phyloP scores from a whole-genome alignment of 2,797 vertebrate genomes.

The Centropyge bicolor region DNA sequence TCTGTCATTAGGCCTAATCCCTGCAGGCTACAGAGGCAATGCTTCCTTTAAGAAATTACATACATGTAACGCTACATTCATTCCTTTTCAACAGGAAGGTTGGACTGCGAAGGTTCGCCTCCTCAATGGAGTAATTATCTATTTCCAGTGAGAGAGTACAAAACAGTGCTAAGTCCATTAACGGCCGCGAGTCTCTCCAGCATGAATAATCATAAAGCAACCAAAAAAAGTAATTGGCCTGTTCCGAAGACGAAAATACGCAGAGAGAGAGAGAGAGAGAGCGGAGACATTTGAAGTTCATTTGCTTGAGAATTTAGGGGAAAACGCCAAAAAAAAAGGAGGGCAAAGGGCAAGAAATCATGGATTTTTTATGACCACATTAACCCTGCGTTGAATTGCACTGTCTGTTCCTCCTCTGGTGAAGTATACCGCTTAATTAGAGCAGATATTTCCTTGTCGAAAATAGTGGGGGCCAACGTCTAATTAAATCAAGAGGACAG shows the following conservation, averaged over 20 bases:
- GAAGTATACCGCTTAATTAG: slow-evolving; percentile 81
- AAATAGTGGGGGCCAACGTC: slow-evolving; percentile 72
- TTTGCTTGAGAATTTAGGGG: slow-evolving; percentile 42
- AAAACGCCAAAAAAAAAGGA: slow-evolving; percentile 55
- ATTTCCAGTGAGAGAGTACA: slow-evolving; percentile 71
- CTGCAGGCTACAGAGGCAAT: slow-evolving; percentile 83
- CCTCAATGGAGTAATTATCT: slow-evolving; percentile 81
- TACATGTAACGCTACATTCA: slow-evolving; percentile 75
- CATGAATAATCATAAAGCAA: slow-evolving; percentile 71
- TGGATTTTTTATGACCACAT: slow-evolving; percentile 80
- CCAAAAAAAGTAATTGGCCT: slow-evolving; percentile 55
- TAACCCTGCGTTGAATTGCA: slow-evolving; percentile 70
- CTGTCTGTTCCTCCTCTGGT: slow-evolving; percentile 70
- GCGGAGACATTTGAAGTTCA: slow-evolving; percentile 48
- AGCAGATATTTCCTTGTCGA: slow-evolving; percentile 84
- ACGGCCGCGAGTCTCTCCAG: slow-evolving; percentile 61
- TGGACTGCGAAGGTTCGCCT: slow-evolving; percentile 71
- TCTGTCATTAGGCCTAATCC: slow-evolving; percentile 90
- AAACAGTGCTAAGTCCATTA: slow-evolving; percentile 76
- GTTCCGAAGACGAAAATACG: slow-evolving; percentile 45
- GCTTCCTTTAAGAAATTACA: slow-evolving; percentile 84
- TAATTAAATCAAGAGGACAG: slow-evolving; percentile 85
- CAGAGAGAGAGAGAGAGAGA: slow-evolving; percentile 39
- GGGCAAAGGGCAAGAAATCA: slow-evolving; percentile 75
- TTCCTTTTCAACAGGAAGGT: slow-evolving; percentile 67